Evolutionary conservation across 2,888 invertebrate genomes (phyloP), one percentile per base, ranked within the genome.

Genomic region (Amiota mariae): DNA sequence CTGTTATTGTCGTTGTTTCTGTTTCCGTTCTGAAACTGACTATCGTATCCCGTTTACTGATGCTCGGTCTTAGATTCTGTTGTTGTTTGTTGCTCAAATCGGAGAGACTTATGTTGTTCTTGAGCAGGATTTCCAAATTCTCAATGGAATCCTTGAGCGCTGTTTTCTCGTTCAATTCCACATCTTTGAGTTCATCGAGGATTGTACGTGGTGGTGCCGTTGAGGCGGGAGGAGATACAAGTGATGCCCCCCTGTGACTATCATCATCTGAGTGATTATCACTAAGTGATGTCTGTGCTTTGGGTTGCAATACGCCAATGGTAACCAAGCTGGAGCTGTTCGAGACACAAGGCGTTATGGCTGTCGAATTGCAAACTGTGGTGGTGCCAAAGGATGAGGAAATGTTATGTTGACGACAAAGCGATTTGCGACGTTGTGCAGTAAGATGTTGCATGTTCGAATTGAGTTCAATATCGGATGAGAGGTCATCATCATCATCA

Each of bases 321-420:
- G 84, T 87, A 2, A 84, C 82, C 73, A 88, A 82, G 64, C 88
- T 88, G 72, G 89, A 89, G 75, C 88, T 89, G 71, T 88, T 89
- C 57, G 89, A 89, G 68, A 87, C 82, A 70, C 87, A 87, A 15
- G 89, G 88, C 24, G 89, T 90, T 3, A 89, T 86, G 64, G 86
- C 88, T 1, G 87, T 86, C 64, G 87, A 88, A 72, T 86, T 87
- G 76, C 87, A 87, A 46, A 85, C 82, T 0, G 83, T 89, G 57
- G 24, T 51, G 57, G 89, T 89, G 73, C 90, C 89, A 71, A 90
- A 89, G 1, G 90, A 89, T 24, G 89, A 89, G 57, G 88, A 88
- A 18, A 90, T 89, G 78, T 90, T 90, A 73, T 90, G 90, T 76
- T 90, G 90, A 3, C 90, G 85, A 75, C 90, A 90, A 8, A 90